Evolutionary conservation across 1,140 invertebrate species (phyloP), one percentile per base, ranked within the genome.

Genomic region (Whitmania pigra): DNA sequence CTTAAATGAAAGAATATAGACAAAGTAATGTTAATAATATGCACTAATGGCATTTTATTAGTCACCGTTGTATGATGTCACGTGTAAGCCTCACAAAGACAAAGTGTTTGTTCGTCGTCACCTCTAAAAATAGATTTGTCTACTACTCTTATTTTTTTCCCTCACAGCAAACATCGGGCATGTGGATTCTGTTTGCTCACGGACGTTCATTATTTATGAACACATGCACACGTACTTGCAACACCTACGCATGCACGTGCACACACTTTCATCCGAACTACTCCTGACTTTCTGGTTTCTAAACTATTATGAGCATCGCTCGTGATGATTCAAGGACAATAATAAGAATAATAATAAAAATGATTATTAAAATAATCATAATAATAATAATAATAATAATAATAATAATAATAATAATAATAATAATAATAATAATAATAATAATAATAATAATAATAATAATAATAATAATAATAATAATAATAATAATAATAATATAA

Each of bases 351-450:
- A 60, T 22, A n/a, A 60, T 27, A 60, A 60, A 6, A 60, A 60
- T 60, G 17, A 22, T 60, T 7, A n/a, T n/a, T n/a, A n/a, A n/a
- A n/a, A n/a, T n/a, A n/a, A n/a, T n/a, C n/a, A n/a, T n/a, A n/a
- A n/a, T 60, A 60, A 27, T 60, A 60, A 60, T 60, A 27, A 60
- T 60, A 63, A 22, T 18, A 63, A 22, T 31, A 63, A 63, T 63
- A 63, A 63, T 25, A 63, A 17, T 7, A 63, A 31, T 17, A 31
- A 25, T 17, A 31, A 63, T n/a, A 31, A 63, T 18, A 63, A 63
- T 31, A 63, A 63, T 63, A 27, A 27, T n/a, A 17, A 17, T 22
- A 60, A 60, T 60, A 60, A 60, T 60, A 60, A 60, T 60, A 60
- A 60, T 60, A 60, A 60, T 27, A 60, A 60, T 17, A 60, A 60